Base-by-base conservation (phyloP, 1,140 invertebrate species). In the Temnothorax nylanderi region DNA sequence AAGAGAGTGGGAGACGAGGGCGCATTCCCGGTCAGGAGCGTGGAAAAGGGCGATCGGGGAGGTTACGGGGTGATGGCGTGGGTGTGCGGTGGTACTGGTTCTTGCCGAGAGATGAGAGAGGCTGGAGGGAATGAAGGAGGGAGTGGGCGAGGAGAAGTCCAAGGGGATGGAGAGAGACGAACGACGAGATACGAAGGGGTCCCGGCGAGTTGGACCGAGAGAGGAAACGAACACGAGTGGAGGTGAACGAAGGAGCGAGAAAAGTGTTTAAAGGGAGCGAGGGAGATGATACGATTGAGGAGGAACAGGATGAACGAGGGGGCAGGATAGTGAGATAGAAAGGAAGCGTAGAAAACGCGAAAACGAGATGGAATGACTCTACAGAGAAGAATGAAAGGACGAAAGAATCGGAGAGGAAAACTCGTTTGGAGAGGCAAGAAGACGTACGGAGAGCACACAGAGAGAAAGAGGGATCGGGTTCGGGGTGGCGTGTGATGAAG, bases 1-100 rank as follows among this genome's bases (percentile, higher is more conserved):
- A 34, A n/a, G 60, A 81, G 75, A 78, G 60, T 58, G 64, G 51
- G 32, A 44, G 85, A 51, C 16, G 81, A 51, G 64, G 44, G 71
- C 51, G 44, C 41, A 82, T 49, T 62, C 69, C 58, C 11, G 58
- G 71, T 51, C 67, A 87, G 88, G 86, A 90, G 78, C 74, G 75
- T 56, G 78, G 88, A 75, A 85, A 85, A 90, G 88, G 60, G 85
- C 88, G 80, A 85, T 89, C 88, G 88, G 88, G 86, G 89, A 89
- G 80, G 85, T 89, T 89, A 87, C 41, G 41, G 85, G 85, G 54
- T 72, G 88, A 44, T 69, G 60, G 86, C 54, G 89, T 89, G 77
- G 72, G 85, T 87, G 85, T 78, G 64, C 76, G 51, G 51, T 69
- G 21, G 60, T 77, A 76, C 74, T 58, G 69, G 81, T 86, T 78